Evolutionary conservation across 1,140 invertebrate genomes (phyloP).

Genomic region (Cyrtorhinus lividipennis): DNA sequence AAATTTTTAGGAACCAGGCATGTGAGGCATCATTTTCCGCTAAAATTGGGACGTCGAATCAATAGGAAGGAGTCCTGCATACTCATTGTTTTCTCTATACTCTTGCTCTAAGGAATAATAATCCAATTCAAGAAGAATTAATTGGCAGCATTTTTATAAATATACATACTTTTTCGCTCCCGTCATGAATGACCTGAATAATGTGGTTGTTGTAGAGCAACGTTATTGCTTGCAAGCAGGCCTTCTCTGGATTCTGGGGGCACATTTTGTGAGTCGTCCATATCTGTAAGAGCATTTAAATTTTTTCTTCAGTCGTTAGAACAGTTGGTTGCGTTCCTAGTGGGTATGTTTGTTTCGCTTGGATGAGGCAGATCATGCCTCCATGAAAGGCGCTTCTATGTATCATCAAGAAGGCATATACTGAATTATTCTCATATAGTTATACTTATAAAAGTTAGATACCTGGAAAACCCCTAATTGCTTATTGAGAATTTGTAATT

Average conservation of each 20-base stretch:
- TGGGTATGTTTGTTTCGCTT: no score
- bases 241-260: slow-evolving; percentile 31
- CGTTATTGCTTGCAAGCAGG: slow-evolving; percentile 46
- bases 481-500: no score
- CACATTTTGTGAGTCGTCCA: slow-evolving; percentile 27
- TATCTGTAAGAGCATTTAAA: slow-evolving; percentile 35
- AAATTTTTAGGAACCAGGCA: no score
- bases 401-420: no score
- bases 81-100: not conserved
- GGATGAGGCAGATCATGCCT: no score
- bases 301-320: no score
- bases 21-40: slow-evolving; percentile 29
- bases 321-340: no score
- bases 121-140: not conserved
- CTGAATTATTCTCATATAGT: no score
- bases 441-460: no score
- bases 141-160: no score
- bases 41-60: slow-evolving; percentile 27
- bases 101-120: not conserved
- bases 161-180: slow-evolving; percentile 24
- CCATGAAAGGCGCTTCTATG: no score
- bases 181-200: slow-evolving; percentile 34
- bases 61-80: not conserved
- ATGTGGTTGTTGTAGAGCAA: slow-evolving; percentile 47
- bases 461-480: no score